Base-by-base conservation (phyloP, 2,888 invertebrate genomes). In the Eupelmus urozonus region DNA sequence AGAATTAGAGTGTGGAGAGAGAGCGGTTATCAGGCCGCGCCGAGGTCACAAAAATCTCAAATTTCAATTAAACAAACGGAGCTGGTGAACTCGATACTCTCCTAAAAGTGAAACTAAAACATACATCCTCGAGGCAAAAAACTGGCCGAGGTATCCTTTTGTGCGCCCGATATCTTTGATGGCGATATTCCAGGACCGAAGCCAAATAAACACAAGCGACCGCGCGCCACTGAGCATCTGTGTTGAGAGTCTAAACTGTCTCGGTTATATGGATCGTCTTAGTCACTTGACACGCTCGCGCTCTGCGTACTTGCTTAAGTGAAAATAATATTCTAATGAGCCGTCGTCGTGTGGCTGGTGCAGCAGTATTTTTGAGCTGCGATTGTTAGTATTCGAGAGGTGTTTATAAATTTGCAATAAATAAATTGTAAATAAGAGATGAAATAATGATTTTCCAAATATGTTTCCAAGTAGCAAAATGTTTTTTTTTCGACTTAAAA, bases 21-120 rank as follows among this genome's bases (percentile, higher is more conserved):
- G 40, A 60, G 66, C 29, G 65, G 70, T 72, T 72, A 77, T 72
- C 65, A 72, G 18, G 29, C 23, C 29, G 9, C 63, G 16, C 2
- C 72, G 62, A 42, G 40, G 63, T 45, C 34, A 20, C 13, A 20
- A 60, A 71, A 76, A 77, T 77, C 77, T 77, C 77, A 72, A 77
- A 77, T 77, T 77, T 77, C 77, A 66, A 77, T 77, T 77, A 77
- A 77, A 77, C 71, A 77, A 77, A 77, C 66, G 63, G 23, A 69
- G 53, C 53, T 16, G 23, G 57, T 18, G 74, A 74, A 76, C 53
- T 63, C 70, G 76, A 76, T 76, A 76, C 76, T 65, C 27, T 53
- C 62, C 62, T 18, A 59, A 74, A 65, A 65, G 45, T 57, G 57
- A 65, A 60, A 51, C 66, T 55, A 69, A 74, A 62, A 76, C 76